phyloP scores from a whole-genome alignment of 2,888 invertebrate species.

The Galeopsomyia nigrocyanea region DNA sequence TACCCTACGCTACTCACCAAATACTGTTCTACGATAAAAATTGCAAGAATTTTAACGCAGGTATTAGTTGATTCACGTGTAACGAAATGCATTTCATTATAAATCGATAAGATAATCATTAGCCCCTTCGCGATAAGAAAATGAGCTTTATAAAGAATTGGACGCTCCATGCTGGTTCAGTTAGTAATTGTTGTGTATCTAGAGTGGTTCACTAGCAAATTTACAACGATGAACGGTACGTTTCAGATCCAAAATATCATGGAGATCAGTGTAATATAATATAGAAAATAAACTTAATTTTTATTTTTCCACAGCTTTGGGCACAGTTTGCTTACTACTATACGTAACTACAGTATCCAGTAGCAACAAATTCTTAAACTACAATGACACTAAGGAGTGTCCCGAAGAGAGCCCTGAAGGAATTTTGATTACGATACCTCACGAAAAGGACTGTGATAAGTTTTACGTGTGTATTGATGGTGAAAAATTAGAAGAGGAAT shows the following conservation, averaged over 20 bases:
- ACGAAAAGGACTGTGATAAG: constrained; percentile 39
- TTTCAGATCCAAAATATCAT: not conserved
- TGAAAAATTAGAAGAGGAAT: constrained; percentile 13
- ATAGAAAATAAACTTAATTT: not conserved
- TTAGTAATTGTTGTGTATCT: not conserved
- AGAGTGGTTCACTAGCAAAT: too few relatives aligned
- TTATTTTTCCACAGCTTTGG: too few relatives aligned
- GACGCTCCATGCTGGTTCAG: constrained; percentile 13
- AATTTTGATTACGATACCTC: constrained; percentile 14
- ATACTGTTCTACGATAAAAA: not conserved
- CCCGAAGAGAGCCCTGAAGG: not conserved
- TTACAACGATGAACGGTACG: constrained; percentile 29
- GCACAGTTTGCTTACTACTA: too few relatives aligned
- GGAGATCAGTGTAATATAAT: too few relatives aligned
- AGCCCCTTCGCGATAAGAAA: constrained; percentile 28
- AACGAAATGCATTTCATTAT: constrained; percentile 20
- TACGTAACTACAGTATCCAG: too few relatives aligned
- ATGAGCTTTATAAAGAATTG: constrained; percentile 34
- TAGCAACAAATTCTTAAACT: too few relatives aligned
- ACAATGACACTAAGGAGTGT: not conserved
- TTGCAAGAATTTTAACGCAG: too few relatives aligned
- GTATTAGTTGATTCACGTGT: not conserved
- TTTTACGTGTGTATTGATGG: constrained; percentile 33
- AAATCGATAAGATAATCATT: constrained; percentile 37
- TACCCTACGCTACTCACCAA: not conserved